Evolutionary conservation across 2,888 invertebrate genomes (phyloP).

Genomic region (Machimus rusticus): DNA sequence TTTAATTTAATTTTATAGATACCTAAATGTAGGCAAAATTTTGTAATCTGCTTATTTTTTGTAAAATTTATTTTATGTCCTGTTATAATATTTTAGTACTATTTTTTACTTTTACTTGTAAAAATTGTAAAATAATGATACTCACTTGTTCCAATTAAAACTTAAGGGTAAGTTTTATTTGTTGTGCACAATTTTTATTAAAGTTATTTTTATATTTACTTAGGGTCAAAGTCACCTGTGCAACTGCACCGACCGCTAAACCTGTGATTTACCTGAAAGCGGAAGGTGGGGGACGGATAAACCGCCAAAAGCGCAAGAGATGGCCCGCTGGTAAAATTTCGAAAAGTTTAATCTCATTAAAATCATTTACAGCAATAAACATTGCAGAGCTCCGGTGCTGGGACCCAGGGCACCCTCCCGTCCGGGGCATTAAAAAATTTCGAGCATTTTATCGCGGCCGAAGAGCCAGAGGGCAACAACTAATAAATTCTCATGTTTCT

Average conservation of each 20-base stretch:
- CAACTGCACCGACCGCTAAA: neutral
- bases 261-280: neutral
- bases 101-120: too few relatives aligned
- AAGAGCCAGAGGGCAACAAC: slow-evolving; percentile 37
- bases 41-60: too few relatives aligned
- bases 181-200: too few relatives aligned
- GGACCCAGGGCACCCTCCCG: neutral
- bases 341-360: neutral
- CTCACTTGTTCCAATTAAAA: too few relatives aligned
- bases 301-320: neutral
- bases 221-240: neutral
- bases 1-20: too few relatives aligned
- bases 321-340: neutral
- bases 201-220: too few relatives aligned
- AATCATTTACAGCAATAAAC: neutral
- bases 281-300: neutral
- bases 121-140: too few relatives aligned
- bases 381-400: neutral
- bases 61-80: too few relatives aligned
- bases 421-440: neutral
- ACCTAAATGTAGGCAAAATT: too few relatives aligned
- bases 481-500: slow-evolving; percentile 42
- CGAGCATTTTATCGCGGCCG: slow-evolving; percentile 29
- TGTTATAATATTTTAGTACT: too few relatives aligned
- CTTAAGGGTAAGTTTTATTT: too few relatives aligned